Evolutionary conservation across 92 coral and sea anemone genomes (phyloP), one percentile per base, ranked within the genome.

Genomic region (Phenganax subtilis): DNA sequence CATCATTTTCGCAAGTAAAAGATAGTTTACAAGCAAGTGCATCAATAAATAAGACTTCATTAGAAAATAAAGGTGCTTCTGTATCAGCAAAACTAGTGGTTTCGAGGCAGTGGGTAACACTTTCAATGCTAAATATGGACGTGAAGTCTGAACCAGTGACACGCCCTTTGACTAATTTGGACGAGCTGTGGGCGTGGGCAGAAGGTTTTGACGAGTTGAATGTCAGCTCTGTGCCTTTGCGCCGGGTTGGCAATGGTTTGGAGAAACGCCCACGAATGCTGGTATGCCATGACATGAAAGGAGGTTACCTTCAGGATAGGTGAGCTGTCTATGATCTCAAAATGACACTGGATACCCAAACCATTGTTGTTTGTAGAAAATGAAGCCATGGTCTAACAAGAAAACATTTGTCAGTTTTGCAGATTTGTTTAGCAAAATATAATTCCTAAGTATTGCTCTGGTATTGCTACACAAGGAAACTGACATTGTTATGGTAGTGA

Each of bases 241-340:
- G 55, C 31, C 79, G 84, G 37, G 76, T 75, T 2, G 79, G 71
- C 8, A 85, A 83, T 9, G 84, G 81, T 51, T 69, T 85, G 54
- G 91, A 87, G 63, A 87, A 87, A 70, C 82, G 88, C 68, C 92
- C 91, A n/a, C 81, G 90, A 70, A 96, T 97, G 3, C 86, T 96
- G 44, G 99, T 96, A 62, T 96, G 99, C 54, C 99, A 96, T 83
- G 99, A 96, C 61, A 96, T 96, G 97, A 96, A 86, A 71, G 99
- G 99, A 51, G 99, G 99, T 1, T 96, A 91, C 58, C 85, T 87
- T 25, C 96, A 89, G 76, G 99, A 96, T 75, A 96, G 99, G 99
- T 93, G 60, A 72, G 86, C 69, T 8, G 30, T n/a, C 28, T 63
- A 12, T 72, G 15, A 11, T 30, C 60, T 25, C 53, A 7, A 17